These are phyloP conservation scores for Ophiodon elongatus DNA, from an alignment of 2,113 vertebrate genomes.

Conservation along the genomic window DNA sequence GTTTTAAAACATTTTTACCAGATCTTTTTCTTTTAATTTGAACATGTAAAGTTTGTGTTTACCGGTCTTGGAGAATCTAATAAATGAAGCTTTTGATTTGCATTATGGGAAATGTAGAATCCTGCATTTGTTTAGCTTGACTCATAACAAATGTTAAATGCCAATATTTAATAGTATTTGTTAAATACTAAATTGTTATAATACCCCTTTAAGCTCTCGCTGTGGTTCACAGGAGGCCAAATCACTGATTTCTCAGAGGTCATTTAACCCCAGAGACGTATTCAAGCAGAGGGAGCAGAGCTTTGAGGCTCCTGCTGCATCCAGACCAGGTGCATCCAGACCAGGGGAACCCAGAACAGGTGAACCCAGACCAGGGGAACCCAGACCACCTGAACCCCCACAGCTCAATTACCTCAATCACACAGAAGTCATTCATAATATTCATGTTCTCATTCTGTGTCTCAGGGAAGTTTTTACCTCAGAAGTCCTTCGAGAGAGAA, in stretches of 20 bases:
- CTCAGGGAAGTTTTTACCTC: conserved; percentile 89
- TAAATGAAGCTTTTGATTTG: not conserved
- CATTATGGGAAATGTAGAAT: conserved; percentile 6
- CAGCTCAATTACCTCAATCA: not conserved
- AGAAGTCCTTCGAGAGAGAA: conserved; percentile 77
- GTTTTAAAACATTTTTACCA: too few species aligned
- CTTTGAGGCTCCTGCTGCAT: conserved; percentile 39
- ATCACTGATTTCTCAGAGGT: conserved; percentile 82
- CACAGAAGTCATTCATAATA: too few species aligned
- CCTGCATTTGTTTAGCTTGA: not conserved
- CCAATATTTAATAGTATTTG: not conserved
- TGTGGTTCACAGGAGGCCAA: conserved; percentile 83
- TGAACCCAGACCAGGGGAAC: not conserved
- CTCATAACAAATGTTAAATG: not conserved
- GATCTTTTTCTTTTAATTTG: not conserved
- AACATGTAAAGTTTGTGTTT: too few species aligned
- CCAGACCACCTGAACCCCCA: not conserved
- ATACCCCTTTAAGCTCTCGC: not conserved
- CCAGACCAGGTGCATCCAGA: not conserved
- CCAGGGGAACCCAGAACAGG: not conserved
- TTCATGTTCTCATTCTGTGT: conserved; percentile 4
- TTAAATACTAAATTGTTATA: not conserved
- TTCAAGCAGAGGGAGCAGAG: conserved; percentile 89
- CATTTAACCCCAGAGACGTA: conserved; percentile 88
- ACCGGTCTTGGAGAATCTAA: not conserved